Evolutionary conservation across 1,140 invertebrate genomes (phyloP).

Genomic region (Drosophila auraria): DNA sequence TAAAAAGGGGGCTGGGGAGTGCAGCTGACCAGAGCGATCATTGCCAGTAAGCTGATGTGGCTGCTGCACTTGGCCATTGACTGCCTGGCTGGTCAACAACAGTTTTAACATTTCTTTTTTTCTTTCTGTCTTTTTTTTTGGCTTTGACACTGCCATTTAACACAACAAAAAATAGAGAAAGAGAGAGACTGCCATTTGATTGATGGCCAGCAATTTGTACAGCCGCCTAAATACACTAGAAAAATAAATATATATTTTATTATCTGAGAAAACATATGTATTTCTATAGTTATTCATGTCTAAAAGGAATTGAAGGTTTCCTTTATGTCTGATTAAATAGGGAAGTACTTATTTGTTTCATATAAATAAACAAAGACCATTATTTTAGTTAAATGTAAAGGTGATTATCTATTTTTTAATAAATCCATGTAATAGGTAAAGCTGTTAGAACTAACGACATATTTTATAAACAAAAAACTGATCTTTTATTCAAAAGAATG

Average conservation of each 20-base stretch:
- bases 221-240: slow-evolving; percentile 15
- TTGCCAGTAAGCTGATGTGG: slow-evolving; percentile 45
- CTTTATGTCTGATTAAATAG: too few relatives aligned
- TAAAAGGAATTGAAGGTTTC: too few relatives aligned
- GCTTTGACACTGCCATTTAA: slow-evolving; percentile 64
- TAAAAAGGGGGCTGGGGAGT: slow-evolving; percentile 41
- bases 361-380: too few relatives aligned
- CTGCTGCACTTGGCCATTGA: slow-evolving; percentile 62
- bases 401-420: too few relatives aligned
- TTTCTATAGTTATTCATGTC: neutral
- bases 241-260: slow-evolving; percentile 7
- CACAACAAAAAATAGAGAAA: neutral
- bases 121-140: slow-evolving; percentile 37
- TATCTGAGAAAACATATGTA: neutral
- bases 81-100: slow-evolving; percentile 32
- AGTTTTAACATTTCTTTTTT: slow-evolving; percentile 3
- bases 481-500: too few relatives aligned
- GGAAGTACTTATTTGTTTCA: too few relatives aligned
- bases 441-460: too few relatives aligned
- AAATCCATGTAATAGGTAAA: too few relatives aligned
- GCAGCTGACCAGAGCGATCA: slow-evolving; percentile 70
- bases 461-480: too few relatives aligned
- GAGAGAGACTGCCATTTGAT: slow-evolving; percentile 47
- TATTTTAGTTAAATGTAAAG: too few relatives aligned
- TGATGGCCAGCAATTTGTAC: slow-evolving; percentile 61